These are phyloP conservation scores for Ovis canadensis DNA, from an alignment of 2,113 vertebrate genomes.

Conservation along the genomic window DNA sequence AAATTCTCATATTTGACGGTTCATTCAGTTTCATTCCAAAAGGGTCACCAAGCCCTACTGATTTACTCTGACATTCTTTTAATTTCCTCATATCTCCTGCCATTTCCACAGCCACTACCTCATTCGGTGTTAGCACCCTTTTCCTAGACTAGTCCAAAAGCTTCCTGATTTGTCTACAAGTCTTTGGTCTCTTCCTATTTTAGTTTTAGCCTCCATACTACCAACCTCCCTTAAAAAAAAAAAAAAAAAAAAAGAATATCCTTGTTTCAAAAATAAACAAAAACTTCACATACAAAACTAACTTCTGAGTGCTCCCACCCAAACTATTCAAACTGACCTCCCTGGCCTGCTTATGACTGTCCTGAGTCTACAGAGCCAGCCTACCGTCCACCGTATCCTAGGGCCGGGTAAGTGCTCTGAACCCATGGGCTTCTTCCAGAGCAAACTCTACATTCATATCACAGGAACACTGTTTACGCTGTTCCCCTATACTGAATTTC, in stretches of 20 bases:
- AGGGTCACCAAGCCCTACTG: background rate
- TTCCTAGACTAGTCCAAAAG: background rate
- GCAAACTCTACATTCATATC: background rate
- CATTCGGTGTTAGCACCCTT: background rate
- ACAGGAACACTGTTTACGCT: background rate
- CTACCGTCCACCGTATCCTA: background rate
- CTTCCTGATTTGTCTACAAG: background rate
- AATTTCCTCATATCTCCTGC: background rate
- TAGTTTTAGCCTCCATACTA: background rate
- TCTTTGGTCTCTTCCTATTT: background rate
- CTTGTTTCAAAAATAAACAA: slow-evolving; percentile 27
- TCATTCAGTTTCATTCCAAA: background rate
- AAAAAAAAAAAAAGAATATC: background rate
- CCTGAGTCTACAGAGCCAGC: background rate
- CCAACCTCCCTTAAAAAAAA: background rate
- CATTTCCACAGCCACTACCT: background rate
- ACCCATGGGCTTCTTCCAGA: background rate
- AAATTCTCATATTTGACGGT: background rate
- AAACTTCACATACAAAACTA: slow-evolving; percentile 13
- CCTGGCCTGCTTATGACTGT: background rate
- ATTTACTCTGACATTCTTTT: background rate
- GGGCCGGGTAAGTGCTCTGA: background rate
- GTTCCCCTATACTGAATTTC: background rate
- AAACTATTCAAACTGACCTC: background rate
- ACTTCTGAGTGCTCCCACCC: background rate